Evolutionary conservation across 2,888 invertebrate genomes (phyloP), one percentile per base, ranked within the genome.

Genomic region (Ceratothoa steindachneri): DNA sequence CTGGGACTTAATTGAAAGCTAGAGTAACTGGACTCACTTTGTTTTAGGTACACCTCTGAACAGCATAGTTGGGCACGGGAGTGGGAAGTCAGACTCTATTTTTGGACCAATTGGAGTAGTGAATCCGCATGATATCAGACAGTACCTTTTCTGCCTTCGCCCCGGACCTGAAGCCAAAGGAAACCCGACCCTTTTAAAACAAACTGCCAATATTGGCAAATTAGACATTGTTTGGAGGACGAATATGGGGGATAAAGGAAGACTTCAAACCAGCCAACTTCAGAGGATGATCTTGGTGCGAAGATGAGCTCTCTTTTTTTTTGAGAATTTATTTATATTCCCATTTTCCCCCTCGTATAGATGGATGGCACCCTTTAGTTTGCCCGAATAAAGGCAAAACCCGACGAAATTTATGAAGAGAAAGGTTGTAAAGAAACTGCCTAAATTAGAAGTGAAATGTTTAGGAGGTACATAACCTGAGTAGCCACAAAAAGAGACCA

Each of bases 221-320:
- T 86, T 99, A 71, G 98, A 99, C 85, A 98, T 99, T 83, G 93
- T 96, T 9, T 99, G 99, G 99, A 89, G 97, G 81, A 96, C 97
- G 30, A 93, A 95, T 85, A 89, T 98, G 82, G 98, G 98, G 24
- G 98, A 98, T 86, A 90, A 93, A 81, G 98, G 97, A n/a, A 88
- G 97, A 80, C 86, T 98, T 76, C 97, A 98, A 86, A 98, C 97
- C 19, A 95, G 96, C 85, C 95, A 95, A 83, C 85, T 98, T 74
- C 93, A 95, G 83, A 89, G 97, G 86, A 91, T 91, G 88, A 92
- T 92, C 84, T 82, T 84, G 83, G 53, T 51, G 9, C 80, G 81
- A 15, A 67, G 80, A 24, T 68, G 81, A 30, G n/a, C n/a, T n/a
- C n/a, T n/a, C n/a, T n/a, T n/a, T n/a, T n/a, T n/a, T n/a, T n/a